phyloP scores from a whole-genome alignment of 2,113 vertebrate species.

The Caloenas nicobarica region DNA sequence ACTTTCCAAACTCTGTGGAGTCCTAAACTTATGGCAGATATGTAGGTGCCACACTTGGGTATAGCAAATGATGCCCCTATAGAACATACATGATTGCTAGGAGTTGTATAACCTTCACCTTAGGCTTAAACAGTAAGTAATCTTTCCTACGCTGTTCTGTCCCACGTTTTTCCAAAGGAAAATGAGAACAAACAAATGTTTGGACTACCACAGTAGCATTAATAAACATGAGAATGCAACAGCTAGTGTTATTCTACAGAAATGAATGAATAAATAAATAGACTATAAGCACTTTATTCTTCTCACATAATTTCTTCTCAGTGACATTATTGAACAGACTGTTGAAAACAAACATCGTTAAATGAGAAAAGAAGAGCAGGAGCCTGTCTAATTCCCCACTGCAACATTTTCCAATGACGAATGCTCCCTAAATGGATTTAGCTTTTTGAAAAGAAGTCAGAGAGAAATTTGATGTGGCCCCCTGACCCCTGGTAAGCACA shows the following conservation, averaged over 20 bases:
- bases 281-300: constrained; percentile 81
- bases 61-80: background rate
- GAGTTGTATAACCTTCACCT: constrained; percentile 41
- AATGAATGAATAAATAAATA: constrained; percentile 83
- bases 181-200: constrained; percentile 69
- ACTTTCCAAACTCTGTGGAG: constrained; percentile 1
- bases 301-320: constrained; percentile 82
- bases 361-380: constrained; percentile 79
- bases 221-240: constrained; percentile 79
- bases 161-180: constrained; percentile 28
- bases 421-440: constrained; percentile 84
- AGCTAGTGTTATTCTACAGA: constrained; percentile 75
- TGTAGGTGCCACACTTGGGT: background rate
- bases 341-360: constrained; percentile 85
- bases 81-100: background rate
- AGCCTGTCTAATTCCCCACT: constrained; percentile 75
- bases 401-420: constrained; percentile 82
- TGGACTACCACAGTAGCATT: constrained; percentile 61
- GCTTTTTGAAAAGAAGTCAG: constrained; percentile 83
- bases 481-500: constrained; percentile 83
- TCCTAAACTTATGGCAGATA: background rate
- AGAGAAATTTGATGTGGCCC: constrained; percentile 85
- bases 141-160: constrained; percentile 26
- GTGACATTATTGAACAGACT: constrained; percentile 84
- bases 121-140: constrained; percentile 45